Evolutionary conservation across 1,140 invertebrate genomes (phyloP), one percentile per base, ranked within the genome.

Genomic region (Chionoecetes opilio): DNA sequence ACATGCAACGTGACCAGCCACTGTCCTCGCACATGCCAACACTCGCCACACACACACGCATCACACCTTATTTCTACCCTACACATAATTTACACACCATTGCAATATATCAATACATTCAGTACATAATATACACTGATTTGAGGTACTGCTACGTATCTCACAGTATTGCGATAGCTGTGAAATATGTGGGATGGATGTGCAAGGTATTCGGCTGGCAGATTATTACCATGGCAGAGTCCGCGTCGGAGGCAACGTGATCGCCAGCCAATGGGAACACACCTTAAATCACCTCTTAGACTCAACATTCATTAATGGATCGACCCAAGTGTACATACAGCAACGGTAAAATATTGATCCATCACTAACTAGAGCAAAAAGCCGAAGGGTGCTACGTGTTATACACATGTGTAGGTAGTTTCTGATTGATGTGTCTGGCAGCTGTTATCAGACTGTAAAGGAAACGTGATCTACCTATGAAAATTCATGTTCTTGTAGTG

Each of bases 1-100:
- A n/a, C 90, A 0, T 29, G 11, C 94, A 95, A 95, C 94, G 94
- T 95, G 94, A 95, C 94, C 88, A n/a, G n/a, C n/a, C n/a, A 0
- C 11, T 21, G n/a, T 2, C n/a, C 37, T 2, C 0, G 21, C 2
- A 8, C 21, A 87, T 92, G 46, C 94, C 46, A 92, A 3, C 37
- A 5, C 11, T 91, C 32, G 31, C 89, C 89, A 88, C 35, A 38
- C 17, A 34, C 11, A 32, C 29, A 8, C 35, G 0, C 29, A 41
- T 32, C 34, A 38, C n/a, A 29, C 38, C 31, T 21, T 5, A 3
- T 17, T 26, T 32, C 34, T 31, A 38, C 0, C 90, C 53, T 31
- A 91, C 32, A 31, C 31, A 75, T 17, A 11, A 84, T 84, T 9
- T 84, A 84, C 31, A 84, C 82, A 29, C 5, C 41, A 46, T 46